phyloP scores from a whole-genome alignment of 2,888 invertebrate genomes.

The Boloria selene region DNA sequence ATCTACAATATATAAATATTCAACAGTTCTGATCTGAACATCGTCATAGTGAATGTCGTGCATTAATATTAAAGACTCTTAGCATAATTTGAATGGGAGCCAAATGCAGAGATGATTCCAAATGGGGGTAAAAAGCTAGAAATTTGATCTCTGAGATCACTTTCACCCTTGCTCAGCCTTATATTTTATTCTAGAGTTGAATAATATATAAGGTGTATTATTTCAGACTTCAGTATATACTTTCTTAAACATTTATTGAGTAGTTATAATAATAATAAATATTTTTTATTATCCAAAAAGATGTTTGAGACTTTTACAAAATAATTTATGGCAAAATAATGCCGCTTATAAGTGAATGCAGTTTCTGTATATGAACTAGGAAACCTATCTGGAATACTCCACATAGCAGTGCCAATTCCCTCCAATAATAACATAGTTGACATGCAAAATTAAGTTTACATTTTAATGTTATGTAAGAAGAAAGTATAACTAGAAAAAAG shows the following conservation, averaged over 20 bases:
- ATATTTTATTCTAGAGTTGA: constrained; percentile 45
- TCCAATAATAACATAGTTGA: too few relatives aligned
- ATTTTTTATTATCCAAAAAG: too few relatives aligned
- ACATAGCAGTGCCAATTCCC: too few relatives aligned
- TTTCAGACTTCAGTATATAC: constrained; percentile 45
- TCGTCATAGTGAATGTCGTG: constrained; percentile 20
- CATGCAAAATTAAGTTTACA: too few relatives aligned
- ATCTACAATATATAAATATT: constrained; percentile 32
- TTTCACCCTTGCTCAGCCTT: constrained; percentile 45
- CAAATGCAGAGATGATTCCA: constrained; percentile 47
- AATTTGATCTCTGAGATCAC: constrained; percentile 63
- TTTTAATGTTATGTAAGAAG: too few relatives aligned
- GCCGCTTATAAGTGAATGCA: too few relatives aligned
- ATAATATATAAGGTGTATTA: constrained; percentile 26
- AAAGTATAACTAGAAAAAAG: too few relatives aligned
- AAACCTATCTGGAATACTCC: too few relatives aligned
- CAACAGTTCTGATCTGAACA: constrained; percentile 27
- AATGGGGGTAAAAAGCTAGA: constrained; percentile 68
- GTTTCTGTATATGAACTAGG: too few relatives aligned
- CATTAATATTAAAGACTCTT: constrained; percentile 45
- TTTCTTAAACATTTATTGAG: not conserved
- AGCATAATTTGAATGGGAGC: constrained; percentile 46
- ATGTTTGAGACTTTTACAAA: too few relatives aligned
- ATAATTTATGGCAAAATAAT: too few relatives aligned
- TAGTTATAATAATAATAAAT: too few relatives aligned